A percentile compares a stretch with the other conserved stretches of the same genome.
Evolutionary conservation across 2,113 vertebrate genomes (phyloP).

Genomic region (Vulpes lagopus): DNA sequence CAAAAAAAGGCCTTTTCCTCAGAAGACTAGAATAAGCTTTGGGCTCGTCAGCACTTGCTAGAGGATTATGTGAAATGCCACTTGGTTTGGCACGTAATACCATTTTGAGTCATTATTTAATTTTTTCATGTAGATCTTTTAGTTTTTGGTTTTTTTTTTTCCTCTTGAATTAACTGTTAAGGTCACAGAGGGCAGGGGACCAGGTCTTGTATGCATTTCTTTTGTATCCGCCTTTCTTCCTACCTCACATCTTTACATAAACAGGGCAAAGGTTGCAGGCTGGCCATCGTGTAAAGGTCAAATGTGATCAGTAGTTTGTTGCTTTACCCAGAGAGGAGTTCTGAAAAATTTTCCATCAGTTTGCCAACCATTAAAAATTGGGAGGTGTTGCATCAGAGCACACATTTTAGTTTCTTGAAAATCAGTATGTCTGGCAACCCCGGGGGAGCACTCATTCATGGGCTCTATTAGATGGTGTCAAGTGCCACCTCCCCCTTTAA

Average conservation of each 20-base stretch:
- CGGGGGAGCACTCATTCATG: not conserved
- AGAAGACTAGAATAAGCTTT: not conserved
- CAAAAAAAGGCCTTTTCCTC: not conserved
- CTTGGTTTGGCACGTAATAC: not conserved
- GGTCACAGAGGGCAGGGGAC: not conserved
- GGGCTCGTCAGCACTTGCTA: not conserved
- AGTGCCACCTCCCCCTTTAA: not conserved
- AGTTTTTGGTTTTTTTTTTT: not conserved
- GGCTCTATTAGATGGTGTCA: not conserved
- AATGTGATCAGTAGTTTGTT: not conserved
- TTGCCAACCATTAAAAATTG: slow-evolving; percentile 24
- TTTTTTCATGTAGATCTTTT: not conserved
- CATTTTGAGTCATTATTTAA: not conserved
- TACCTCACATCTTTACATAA: not conserved
- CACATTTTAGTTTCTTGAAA: not conserved
- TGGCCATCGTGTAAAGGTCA: not conserved
- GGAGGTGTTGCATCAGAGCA: not conserved
- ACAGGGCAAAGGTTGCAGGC: not conserved
- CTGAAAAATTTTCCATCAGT: not conserved
- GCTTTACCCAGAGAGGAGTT: not conserved
- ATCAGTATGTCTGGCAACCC: not conserved
- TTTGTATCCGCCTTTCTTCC: not conserved
- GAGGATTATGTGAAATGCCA: slow-evolving; percentile 14
- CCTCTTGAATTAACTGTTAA: not conserved
- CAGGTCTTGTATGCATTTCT: not conserved